These are phyloP conservation scores for Borostomias antarcticus DNA, from an alignment of 2,797 vertebrate genomes.

Conservation along the genomic window DNA sequence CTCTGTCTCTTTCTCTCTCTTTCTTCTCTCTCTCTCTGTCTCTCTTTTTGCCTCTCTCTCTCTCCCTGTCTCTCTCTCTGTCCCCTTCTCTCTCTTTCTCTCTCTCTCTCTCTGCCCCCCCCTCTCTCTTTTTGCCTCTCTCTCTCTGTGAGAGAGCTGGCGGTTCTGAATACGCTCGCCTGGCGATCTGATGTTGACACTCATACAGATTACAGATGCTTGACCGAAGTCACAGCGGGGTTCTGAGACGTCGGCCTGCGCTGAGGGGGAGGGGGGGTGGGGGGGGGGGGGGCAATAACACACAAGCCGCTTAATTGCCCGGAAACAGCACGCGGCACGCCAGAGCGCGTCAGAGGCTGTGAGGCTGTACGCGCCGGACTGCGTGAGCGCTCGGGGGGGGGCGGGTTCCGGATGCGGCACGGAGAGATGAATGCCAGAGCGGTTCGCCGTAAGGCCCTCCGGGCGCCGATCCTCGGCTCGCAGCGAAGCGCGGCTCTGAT, in stretches of 20 bases:
- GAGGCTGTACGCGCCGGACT: neutral
- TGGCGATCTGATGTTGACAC: constrained; percentile 48
- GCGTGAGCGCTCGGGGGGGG: neutral
- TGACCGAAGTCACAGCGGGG: constrained; percentile 52
- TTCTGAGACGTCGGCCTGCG: constrained; percentile 50
- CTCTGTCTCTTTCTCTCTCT: no score
- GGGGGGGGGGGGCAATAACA: constrained; percentile 38
- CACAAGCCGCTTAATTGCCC: constrained; percentile 55
- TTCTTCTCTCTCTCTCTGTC: no score
- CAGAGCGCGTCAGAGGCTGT: constrained; percentile 10
- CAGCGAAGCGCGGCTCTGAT: neutral
- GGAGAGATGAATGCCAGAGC: constrained; percentile 26
- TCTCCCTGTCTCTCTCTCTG: no score
- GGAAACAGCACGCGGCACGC: constrained; percentile 60
- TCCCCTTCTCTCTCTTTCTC: neutral
- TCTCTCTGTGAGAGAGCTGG: constrained; percentile 8
- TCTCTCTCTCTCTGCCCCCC: no score
- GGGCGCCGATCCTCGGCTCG: constrained; percentile 1
- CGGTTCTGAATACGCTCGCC: constrained; percentile 52
- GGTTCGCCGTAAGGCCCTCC: constrained; percentile 23
- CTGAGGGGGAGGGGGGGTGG: constrained; percentile 23
- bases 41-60: no score
- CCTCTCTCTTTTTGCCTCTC: constrained; percentile 7
- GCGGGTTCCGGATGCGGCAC: neutral
- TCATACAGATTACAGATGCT: constrained; percentile 50